A percentile compares a stretch with the other conserved stretches of the same genome.
phyloP scores from a whole-genome alignment of 1,140 invertebrate species.

The Eufriesea mexicana region DNA sequence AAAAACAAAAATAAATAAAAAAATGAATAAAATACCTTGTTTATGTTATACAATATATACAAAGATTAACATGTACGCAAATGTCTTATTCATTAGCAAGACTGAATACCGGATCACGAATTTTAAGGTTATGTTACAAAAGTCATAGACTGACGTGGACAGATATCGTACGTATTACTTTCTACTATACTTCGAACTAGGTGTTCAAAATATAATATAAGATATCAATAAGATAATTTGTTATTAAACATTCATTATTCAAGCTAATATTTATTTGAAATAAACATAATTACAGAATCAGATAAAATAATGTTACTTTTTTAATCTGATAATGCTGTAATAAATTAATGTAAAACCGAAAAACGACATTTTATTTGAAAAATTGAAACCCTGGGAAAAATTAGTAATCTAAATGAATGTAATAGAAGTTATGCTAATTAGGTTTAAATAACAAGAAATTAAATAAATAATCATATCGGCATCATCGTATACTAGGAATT shows the following conservation, averaged over 20 bases:
- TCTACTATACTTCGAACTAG: neutral
- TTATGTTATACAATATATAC: constrained; percentile 49
- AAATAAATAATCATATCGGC: neutral
- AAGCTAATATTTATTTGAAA: neutral
- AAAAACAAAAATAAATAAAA: neutral
- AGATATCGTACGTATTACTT: constrained; percentile 10
- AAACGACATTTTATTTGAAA: neutral
- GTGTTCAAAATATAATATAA: neutral
- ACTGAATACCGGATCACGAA: neutral
- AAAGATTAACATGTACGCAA: constrained; percentile 58
- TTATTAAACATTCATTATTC: neutral
- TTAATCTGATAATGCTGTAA: neutral
- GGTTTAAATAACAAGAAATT: neutral
- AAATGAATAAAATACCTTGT: constrained; percentile 46
- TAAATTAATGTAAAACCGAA: neutral
- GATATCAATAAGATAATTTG: neutral
- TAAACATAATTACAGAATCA: neutral
- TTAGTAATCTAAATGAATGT: neutral
- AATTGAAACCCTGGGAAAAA: neutral
- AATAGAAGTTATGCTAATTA: neutral
- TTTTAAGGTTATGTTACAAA: constrained; percentile 41
- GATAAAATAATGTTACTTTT: neutral
- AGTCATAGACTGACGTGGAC: constrained; percentile 58
- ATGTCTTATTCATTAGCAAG: constrained; percentile 43
- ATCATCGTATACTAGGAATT: neutral